A percentile compares a stretch with the other conserved stretches of the same genome.
Evolutionary conservation across 2,113 vertebrate species (phyloP).

Genomic region (Gobius niger): DNA sequence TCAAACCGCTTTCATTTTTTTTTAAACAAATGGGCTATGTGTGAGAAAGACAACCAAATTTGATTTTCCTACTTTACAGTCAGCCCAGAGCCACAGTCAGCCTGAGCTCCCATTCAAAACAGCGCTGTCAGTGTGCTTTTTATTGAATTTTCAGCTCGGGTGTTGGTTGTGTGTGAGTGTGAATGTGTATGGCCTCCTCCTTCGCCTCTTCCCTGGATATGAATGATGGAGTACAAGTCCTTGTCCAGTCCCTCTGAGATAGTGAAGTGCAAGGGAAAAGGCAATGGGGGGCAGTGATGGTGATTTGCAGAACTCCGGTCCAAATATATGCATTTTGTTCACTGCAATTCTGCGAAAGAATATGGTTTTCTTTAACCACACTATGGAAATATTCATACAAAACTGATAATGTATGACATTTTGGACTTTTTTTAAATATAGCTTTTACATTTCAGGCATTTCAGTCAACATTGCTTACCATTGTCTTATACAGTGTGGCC

Average conservation of each 20-base stretch:
- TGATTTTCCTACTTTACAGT: slow-evolving; percentile 67
- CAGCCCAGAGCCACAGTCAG: slow-evolving; percentile 57
- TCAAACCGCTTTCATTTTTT: slow-evolving; percentile 35
- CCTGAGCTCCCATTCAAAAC: slow-evolving; percentile 62
- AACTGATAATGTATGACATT: too few species aligned
- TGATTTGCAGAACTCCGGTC: neutral
- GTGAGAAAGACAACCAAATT: slow-evolving; percentile 54
- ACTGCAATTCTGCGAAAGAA: neutral
- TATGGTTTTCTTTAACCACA: neutral
- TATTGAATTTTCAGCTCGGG: slow-evolving; percentile 65
- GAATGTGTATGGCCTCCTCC: slow-evolving; percentile 44
- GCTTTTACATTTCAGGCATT: too few species aligned
- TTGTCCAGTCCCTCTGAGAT: slow-evolving; percentile 52
- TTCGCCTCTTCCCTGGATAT: slow-evolving; percentile 43
- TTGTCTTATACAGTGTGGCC: too few species aligned
- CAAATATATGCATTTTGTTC: neutral
- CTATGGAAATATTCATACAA: too few species aligned
- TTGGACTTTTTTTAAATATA: too few species aligned
- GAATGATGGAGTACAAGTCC: slow-evolving; percentile 68
- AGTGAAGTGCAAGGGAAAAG: slow-evolving; percentile 16
- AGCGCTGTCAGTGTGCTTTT: slow-evolving; percentile 58
- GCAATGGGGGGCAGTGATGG: slow-evolving; percentile 13
- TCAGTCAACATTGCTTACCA: too few species aligned
- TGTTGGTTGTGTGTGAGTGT: slow-evolving; percentile 64
- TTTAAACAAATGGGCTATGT: slow-evolving; percentile 26